Base-by-base conservation (phyloP, 2,888 invertebrate species). In the Magallana nippona region DNA sequence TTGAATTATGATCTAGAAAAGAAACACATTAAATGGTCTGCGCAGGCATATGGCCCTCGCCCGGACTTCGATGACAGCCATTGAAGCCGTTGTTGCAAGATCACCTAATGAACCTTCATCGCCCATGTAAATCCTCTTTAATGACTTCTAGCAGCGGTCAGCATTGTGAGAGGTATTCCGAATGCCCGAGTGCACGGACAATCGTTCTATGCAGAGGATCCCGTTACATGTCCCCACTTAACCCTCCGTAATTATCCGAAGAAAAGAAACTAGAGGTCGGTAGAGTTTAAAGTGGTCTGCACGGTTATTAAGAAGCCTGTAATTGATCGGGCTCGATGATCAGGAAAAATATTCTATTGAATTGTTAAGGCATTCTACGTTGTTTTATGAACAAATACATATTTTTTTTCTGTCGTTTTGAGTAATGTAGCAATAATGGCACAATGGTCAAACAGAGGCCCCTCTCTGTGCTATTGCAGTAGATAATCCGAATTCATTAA, bases 141-240 rank as follows among this genome's bases (percentile, higher is more conserved):
- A 71, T 71, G 71, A 71, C 27, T 13, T 15, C 15, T 13, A 27
- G 71, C 71, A 71, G 71, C 71, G 71, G 71, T 71, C 71, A 71
- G 71, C 22, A 71, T 71, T 71, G 71, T 71, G 71, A 71, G 71
- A 15, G 22, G 71, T 71, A 27, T 32, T 32, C 5, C 63, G 27
- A 71, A 22, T 71, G 63, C 27, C 63, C 71, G 71, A 32, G 71
- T 71, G 71, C 71, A 27, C 71, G 71, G 71, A 27, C 71, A 71
- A 27, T 22, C 71, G 60, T 32, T 71, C 27, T 22, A 27, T 27
- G 71, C 27, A 32, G 71, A 32, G 71, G 71, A 71, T 71, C 71
- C 71, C 71, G 32, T 71, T 71, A 71, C 71, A 71, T 32, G 71
- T 71, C 71, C 71, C 71, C 71, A 71, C 71, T 71, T 71, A 71